These are phyloP conservation scores for Hylaeus volcanicus DNA, from an alignment of 1,140 invertebrate species.

Conservation along the genomic window DNA sequence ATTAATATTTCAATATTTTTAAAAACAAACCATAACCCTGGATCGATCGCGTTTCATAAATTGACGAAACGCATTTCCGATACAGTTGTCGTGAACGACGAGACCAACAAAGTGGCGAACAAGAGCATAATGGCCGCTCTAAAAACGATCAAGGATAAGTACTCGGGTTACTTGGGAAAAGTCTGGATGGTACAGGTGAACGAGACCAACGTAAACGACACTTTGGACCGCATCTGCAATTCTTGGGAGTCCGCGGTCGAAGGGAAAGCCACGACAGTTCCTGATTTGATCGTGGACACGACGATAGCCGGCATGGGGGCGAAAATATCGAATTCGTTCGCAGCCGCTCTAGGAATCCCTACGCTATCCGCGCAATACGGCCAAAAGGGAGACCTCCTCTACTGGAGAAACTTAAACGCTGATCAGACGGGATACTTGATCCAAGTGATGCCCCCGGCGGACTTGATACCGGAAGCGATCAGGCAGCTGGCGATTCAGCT, in stretches of 20 bases:
- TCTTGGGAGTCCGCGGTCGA: slow-evolving; percentile 67
- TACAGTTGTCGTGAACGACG: slow-evolving; percentile 75
- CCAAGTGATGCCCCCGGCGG: slow-evolving; percentile 89
- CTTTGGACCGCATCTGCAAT: slow-evolving; percentile 68
- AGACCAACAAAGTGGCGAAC: slow-evolving; percentile 69
- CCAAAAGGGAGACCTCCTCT: slow-evolving; percentile 88
- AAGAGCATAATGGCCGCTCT: slow-evolving; percentile 71
- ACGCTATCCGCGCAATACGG: slow-evolving; percentile 92
- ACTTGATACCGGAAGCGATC: slow-evolving; percentile 90
- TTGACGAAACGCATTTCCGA: neutral
- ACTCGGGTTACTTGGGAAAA: slow-evolving; percentile 67
- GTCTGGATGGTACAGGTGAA: slow-evolving; percentile 69
- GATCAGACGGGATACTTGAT: slow-evolving; percentile 86
- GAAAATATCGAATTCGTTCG: slow-evolving; percentile 91
- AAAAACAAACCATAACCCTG: too few relatives aligned
- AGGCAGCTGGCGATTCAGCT: slow-evolving; percentile 89
- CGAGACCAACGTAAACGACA: slow-evolving; percentile 58
- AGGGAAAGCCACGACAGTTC: slow-evolving; percentile 80
- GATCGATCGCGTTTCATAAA: neutral
- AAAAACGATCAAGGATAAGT: slow-evolving; percentile 63
- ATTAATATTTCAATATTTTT: too few relatives aligned
- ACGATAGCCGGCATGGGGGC: slow-evolving; percentile 88
- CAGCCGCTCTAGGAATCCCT: slow-evolving; percentile 88
- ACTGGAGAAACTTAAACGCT: slow-evolving; percentile 87
- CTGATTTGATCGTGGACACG: slow-evolving; percentile 90